A percentile compares a stretch with the other conserved stretches of the same genome.
phyloP scores from a whole-genome alignment of 92 coral and sea anemone species.

The Heliopora coerulea region DNA sequence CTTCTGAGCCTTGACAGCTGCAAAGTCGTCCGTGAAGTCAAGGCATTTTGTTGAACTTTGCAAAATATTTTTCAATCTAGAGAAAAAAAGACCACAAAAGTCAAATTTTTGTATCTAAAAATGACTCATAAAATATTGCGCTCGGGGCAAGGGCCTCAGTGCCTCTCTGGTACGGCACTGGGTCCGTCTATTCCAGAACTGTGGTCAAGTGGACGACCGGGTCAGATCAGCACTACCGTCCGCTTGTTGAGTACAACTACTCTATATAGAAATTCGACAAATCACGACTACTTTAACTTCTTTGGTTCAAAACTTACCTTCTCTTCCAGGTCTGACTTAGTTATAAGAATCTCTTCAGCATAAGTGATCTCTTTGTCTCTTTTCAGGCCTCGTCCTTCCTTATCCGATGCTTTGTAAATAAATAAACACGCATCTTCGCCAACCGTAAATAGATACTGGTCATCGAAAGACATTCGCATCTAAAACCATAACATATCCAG shows the following conservation, averaged over 20 bases:
- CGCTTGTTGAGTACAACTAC: background rate
- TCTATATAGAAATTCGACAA: background rate
- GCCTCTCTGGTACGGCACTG: too few species aligned
- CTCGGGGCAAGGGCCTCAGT: too few species aligned
- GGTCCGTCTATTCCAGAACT: too few species aligned
- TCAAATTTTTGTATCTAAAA: too few species aligned
- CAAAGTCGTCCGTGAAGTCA: too few species aligned
- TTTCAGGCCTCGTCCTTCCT: conserved; percentile 97
- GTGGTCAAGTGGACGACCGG: too few species aligned
- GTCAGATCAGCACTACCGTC: too few species aligned
- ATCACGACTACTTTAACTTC: background rate
- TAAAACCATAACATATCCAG: conserved; percentile 26
- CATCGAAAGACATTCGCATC: conserved; percentile 99
- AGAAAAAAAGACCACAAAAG: too few species aligned
- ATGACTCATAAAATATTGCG: too few species aligned
- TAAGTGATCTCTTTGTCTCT: conserved; percentile 94
- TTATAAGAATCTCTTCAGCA: conserved; percentile 99
- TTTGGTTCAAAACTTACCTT: conserved; percentile 50
- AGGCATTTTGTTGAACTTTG: too few species aligned
- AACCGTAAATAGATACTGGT: conserved; percentile 96
- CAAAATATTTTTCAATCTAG: too few species aligned
- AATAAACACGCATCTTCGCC: conserved; percentile 92
- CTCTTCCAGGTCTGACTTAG: conserved; percentile 96
- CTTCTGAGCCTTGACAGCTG: too few species aligned
- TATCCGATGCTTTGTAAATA: conserved; percentile 94